A percentile compares a stretch with the other conserved stretches of the same genome.
These are phyloP conservation scores for western clawed frog (Xenopus tropicalis) DNA, from an alignment of 2,113 vertebrate genomes.

Conservation along the genomic window UCB_Xtro_10.0 CM004443.2:72241001-72241500, in stretches of 20 bases:
- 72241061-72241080: too few species aligned
- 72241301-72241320: background rate
- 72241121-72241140: conserved; percentile 59
- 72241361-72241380: conserved; percentile 73
- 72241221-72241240: too few species aligned
- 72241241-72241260: too few species aligned
- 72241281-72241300: too few species aligned
- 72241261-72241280: too few species aligned
- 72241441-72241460: too few species aligned
- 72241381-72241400: conserved; percentile 69
- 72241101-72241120: conserved; percentile 50
- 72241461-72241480: background rate
- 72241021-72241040: conserved; percentile 59
- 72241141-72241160: conserved; percentile 59
- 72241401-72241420: conserved; percentile 54
- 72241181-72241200: background rate
- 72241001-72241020: conserved; percentile 58
- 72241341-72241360: conserved; percentile 74
- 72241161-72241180: conserved; percentile 55
- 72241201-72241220: too few species aligned
- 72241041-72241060: too few species aligned
- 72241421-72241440: background rate
- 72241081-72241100: too few species aligned
- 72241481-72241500: too few species aligned
- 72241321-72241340: conserved; percentile 54